Conservation (phyloP, 2,113 vertebrate genomes). For the Ivindomyrus marchei region DNA sequence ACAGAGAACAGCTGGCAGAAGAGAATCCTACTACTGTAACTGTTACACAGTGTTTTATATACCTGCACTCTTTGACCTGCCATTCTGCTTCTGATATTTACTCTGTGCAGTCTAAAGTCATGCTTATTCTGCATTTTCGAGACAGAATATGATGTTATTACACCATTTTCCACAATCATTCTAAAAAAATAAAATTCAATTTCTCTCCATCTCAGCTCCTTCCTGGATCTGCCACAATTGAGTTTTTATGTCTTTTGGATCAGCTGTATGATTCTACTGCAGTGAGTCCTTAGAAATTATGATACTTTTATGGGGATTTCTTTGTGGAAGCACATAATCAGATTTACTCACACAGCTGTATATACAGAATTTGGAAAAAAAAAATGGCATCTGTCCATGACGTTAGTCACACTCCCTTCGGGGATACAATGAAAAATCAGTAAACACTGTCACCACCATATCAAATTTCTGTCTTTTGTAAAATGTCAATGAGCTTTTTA, state of each 20-base stretch:
- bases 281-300: not conserved
- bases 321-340: not conserved
- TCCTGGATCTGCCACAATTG: not conserved
- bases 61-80: not conserved
- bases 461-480: conserved; percentile 42
- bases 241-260: not conserved
- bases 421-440: conserved; percentile 38
- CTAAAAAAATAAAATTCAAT: not conserved
- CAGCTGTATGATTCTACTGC: not conserved
- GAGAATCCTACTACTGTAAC: not conserved
- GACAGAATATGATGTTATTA: not conserved
- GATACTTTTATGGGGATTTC: not conserved
- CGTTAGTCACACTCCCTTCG: conserved; percentile 36
- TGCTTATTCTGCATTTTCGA: not conserved
- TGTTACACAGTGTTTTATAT: not conserved
- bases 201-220: not conserved
- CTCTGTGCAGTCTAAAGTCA: not conserved
- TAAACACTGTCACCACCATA: conserved; percentile 41
- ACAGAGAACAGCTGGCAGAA: not conserved
- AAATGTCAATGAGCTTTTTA: conserved; percentile 63
- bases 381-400: not conserved
- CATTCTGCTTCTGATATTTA: not conserved
- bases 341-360: not conserved
- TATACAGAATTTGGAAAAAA: not conserved
- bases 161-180: not conserved